phyloP scores from a whole-genome alignment of 1,140 invertebrate genomes.

The Procambarus virginalis region DNA sequence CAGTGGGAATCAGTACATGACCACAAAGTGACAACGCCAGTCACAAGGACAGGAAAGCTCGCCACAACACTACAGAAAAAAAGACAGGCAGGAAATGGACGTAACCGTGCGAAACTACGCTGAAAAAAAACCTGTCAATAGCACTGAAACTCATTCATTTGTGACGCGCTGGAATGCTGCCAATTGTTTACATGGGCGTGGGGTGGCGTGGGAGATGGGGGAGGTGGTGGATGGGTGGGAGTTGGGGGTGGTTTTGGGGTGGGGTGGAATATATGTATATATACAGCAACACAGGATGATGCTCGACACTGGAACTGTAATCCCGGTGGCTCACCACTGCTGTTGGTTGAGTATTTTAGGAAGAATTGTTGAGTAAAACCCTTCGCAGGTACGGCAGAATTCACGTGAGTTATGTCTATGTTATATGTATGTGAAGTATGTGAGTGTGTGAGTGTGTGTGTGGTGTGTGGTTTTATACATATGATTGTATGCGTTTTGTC shows the following conservation, averaged over 20 bases:
- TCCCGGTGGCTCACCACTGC: not conserved
- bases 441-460: too few species aligned
- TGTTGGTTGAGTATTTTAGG: too few species aligned
- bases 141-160: not conserved
- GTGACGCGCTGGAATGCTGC: not conserved
- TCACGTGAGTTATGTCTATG: not conserved
- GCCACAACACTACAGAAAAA: not conserved
- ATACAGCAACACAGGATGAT: not conserved
- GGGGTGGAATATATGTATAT: not conserved
- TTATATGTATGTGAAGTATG: not conserved
- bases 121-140: not conserved
- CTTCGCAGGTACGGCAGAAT: not conserved
- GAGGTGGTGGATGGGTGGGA: too few species aligned
- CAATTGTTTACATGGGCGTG: not conserved
- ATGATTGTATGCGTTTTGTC: too few species aligned
- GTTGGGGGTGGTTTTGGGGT: too few species aligned
- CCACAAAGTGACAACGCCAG: not conserved
- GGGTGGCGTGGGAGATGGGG: not conserved
- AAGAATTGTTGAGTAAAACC: too few species aligned
- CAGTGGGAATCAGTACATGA: constrained; percentile 1
- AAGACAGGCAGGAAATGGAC: not conserved
- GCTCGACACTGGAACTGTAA: not conserved
- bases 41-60: not conserved
- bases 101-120: not conserved
- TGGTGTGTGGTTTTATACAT: not conserved